Evolutionary conservation across 2,888 invertebrate genomes (phyloP).

Genomic region (Cataglyphis rosenhaueri): DNA sequence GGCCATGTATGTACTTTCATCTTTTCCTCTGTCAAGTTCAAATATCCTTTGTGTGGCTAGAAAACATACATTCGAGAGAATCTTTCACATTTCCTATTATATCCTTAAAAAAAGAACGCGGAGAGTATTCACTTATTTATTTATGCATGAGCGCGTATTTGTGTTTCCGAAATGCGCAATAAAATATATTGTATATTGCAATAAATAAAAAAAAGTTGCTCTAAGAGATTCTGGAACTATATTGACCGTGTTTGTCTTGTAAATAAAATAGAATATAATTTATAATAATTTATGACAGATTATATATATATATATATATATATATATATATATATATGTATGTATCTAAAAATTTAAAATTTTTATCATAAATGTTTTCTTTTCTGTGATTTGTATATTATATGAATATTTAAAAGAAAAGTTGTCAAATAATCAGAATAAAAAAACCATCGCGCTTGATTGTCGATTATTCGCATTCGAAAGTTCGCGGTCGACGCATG

Average conservation of each 20-base stretch:
- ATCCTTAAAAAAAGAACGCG: conserved; percentile 29
- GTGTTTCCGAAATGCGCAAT: conserved; percentile 35
- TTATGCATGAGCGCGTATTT: conserved; percentile 52
- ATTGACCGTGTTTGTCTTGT: not conserved
- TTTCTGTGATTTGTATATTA: not conserved
- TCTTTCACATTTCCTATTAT: conserved; percentile 34
- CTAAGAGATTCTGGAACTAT: not conserved
- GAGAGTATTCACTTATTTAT: conserved; percentile 51
- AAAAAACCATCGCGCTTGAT: not conserved
- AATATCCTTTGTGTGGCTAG: conserved; percentile 15
- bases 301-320: not conserved
- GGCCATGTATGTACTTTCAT: conserved; percentile 49
- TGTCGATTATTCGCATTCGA: not conserved
- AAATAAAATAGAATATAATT: not conserved
- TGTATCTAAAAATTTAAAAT: not conserved
- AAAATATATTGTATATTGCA: conserved; percentile 49
- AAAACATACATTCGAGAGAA: conserved; percentile 36
- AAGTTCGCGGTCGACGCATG: conserved; percentile 26
- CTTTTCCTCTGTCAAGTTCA: not conserved
- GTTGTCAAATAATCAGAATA: not conserved
- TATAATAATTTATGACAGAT: not conserved
- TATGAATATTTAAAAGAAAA: not conserved
- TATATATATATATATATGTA: not conserved
- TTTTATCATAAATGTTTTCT: not conserved
- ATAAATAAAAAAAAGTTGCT: conserved; percentile 45